phyloP scores from a whole-genome alignment of 2,888 invertebrate species.

The Drosophila nigricruria region DNA sequence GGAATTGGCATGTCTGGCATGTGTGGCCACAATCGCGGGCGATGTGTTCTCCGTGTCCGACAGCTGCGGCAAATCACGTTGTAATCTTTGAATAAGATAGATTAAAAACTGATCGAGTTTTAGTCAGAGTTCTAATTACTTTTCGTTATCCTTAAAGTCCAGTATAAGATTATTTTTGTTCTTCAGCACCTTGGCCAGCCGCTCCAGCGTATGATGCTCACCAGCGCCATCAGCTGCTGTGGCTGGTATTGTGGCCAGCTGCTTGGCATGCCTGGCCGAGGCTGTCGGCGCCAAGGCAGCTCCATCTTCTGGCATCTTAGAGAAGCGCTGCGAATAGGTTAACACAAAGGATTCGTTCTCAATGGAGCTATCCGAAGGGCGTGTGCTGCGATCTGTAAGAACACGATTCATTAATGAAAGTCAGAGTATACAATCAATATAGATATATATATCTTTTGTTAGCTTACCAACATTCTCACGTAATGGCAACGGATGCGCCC shows the following conservation, averaged over 20 bases:
- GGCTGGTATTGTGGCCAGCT: slow-evolving; percentile 85
- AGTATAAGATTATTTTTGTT: slow-evolving; percentile 85
- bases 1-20: slow-evolving; percentile 75
- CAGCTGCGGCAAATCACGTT: slow-evolving; percentile 83
- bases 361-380: slow-evolving; percentile 87
- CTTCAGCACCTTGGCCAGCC: slow-evolving; percentile 87
- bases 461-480: slow-evolving; percentile 84
- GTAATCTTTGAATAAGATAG: slow-evolving; percentile 58
- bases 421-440: background rate
- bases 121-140: slow-evolving; percentile 59
- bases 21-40: slow-evolving; percentile 84
- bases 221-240: slow-evolving; percentile 85
- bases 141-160: slow-evolving; percentile 85
- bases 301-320: slow-evolving; percentile 85
- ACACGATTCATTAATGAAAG: background rate
- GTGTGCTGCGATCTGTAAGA: slow-evolving; percentile 84
- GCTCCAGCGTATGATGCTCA: slow-evolving; percentile 67
- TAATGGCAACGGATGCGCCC: slow-evolving; percentile 86
- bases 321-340: slow-evolving; percentile 87
- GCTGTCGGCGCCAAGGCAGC: slow-evolving; percentile 19
- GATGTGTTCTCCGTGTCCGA: slow-evolving; percentile 85
- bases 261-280: slow-evolving; percentile 34
- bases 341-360: slow-evolving; percentile 87
- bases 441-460: background rate
- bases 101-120: background rate